Evolutionary conservation across 2,888 invertebrate species (phyloP).

Genomic region (Agonopterix subpropinquella): DNA sequence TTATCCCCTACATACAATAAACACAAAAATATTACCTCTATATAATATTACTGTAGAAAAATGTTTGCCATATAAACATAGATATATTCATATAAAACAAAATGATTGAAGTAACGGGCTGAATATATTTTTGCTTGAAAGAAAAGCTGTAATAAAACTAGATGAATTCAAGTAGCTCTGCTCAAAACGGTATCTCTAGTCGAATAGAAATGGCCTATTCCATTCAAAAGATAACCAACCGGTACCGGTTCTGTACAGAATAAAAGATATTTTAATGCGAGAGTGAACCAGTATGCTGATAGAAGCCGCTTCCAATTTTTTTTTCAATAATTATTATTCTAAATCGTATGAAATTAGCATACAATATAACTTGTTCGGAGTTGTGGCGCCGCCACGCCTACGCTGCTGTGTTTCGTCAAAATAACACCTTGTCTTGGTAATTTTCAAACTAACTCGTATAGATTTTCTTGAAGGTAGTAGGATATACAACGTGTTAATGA

Average conservation of each 20-base stretch:
- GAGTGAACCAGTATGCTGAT: slow-evolving; percentile 41
- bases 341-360: slow-evolving; percentile 57
- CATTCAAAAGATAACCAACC: slow-evolving; percentile 15
- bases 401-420: slow-evolving; percentile 18
- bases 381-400: slow-evolving; percentile 52
- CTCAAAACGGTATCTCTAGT: slow-evolving; percentile 8
- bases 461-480: no score
- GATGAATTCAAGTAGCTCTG: no score
- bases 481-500: no score
- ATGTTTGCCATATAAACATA: no score
- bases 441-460: not conserved
- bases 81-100: no score
- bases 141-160: no score
- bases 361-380: slow-evolving; percentile 57
- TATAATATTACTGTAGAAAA: not conserved
- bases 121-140: no score
- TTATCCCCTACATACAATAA: not conserved
- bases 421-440: slow-evolving; percentile 18
- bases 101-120: no score
- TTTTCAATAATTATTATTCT: slow-evolving; percentile 61
- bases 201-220: slow-evolving; percentile 9
- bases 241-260: no score
- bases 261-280: slow-evolving; percentile 20
- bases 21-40: not conserved
- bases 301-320: slow-evolving; percentile 48